A percentile compares a stretch with the other conserved stretches of the same genome.
phyloP scores from a whole-genome alignment of 2,888 invertebrate genomes.

The Drosophila buzzatii region DNA sequence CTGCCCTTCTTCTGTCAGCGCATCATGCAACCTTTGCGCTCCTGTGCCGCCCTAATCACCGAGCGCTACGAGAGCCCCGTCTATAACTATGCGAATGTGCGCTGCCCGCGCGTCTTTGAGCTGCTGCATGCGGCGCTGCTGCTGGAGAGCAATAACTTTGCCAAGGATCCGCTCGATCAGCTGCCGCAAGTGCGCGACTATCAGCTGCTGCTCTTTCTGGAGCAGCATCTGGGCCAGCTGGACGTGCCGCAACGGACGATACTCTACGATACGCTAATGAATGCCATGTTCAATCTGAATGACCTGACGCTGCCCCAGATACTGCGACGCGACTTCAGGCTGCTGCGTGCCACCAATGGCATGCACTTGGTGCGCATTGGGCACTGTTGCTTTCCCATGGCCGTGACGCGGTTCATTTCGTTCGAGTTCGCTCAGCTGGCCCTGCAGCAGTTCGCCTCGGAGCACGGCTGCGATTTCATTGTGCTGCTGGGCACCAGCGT shows the following conservation, averaged over 20 bases:
- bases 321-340: slow-evolving; percentile 55
- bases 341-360: slow-evolving; percentile 43
- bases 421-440: slow-evolving; percentile 44
- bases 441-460: slow-evolving; percentile 35
- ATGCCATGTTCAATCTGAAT: slow-evolving; percentile 36
- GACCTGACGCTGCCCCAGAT: slow-evolving; percentile 45
- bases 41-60: slow-evolving; percentile 51
- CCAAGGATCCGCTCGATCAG: not conserved
- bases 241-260: slow-evolving; percentile 11
- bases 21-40: slow-evolving; percentile 36
- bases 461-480: slow-evolving; percentile 39
- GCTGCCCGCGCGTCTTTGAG: slow-evolving; percentile 32
- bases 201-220: slow-evolving; percentile 38
- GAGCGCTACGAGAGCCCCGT: slow-evolving; percentile 27
- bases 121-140: slow-evolving; percentile 54
- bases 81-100: slow-evolving; percentile 17
- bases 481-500: slow-evolving; percentile 45
- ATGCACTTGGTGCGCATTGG: slow-evolving; percentile 23
- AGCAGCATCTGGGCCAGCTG: slow-evolving; percentile 25
- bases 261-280: slow-evolving; percentile 26
- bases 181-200: slow-evolving; percentile 18
- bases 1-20: slow-evolving; percentile 47
- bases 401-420: slow-evolving; percentile 47
- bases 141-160: slow-evolving; percentile 42
- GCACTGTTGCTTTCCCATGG: slow-evolving; percentile 57